Evolutionary conservation across 2,888 invertebrate genomes (phyloP), one percentile per base, ranked within the genome.

Genomic region (Capitulum mitella): DNA sequence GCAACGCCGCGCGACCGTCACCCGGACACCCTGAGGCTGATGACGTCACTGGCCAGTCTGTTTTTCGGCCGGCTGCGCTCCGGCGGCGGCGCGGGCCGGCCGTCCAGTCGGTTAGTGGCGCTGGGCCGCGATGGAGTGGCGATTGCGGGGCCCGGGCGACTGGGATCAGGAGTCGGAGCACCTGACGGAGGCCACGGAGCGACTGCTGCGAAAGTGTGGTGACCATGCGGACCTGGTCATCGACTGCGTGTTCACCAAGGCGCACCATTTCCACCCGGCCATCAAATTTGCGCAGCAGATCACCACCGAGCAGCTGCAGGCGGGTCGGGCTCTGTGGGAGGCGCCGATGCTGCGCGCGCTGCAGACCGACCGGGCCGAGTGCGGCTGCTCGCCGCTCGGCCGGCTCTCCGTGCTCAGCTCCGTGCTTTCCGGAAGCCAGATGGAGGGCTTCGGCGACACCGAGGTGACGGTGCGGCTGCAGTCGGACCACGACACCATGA

Each of bases 361-460:
- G 34, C 64, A 64, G 64, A 29, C 29, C 16, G 16, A 3, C 14
- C 14, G 0, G 16, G 64, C 3, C 34, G 3, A 16, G 8, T 32
- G 34, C 64, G 14, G 34, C 64, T 64, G 64, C 64, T 32, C 64
- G 34, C 34, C 34, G 64, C 64, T 64, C 26, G 32, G 34, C 64
- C 32, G 34, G 34, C 64, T 64, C 1, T 5, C 16, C 64, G 32
- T 64, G 34, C 19, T 10, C 64, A 34, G 64, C 64, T 12, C 34
- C 5, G 32, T 34, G 12, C 64, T 64, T 16, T 64, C 64, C 3
- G 64, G 64, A 12, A 64, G 64, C 34, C 64, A 64, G 64, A 64
- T 64, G 64, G 64, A 64, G 64, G 64, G 64, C 19, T 64, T 64
- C 19, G 64, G 64, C 19, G 64, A 64, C 64, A 34, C 29, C 14